Percentiles rank a stretch among this genome's conserved stretches.
Evolutionary conservation across 2,113 vertebrate genomes (phyloP).

Genomic region (Paratilapia polleni): DNA sequence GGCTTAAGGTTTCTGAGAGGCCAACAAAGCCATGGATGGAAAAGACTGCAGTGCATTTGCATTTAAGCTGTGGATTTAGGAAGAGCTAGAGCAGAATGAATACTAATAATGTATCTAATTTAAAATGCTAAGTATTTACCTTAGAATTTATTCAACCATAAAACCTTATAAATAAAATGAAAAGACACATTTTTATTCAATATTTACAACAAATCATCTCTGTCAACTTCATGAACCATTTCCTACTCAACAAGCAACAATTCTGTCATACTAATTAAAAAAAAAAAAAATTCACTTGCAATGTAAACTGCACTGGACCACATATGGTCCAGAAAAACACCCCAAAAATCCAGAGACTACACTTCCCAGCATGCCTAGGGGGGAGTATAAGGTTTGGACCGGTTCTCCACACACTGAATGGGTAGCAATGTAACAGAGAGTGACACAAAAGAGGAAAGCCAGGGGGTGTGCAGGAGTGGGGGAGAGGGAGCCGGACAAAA

Average conservation of each 20-base stretch:
- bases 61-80: slow-evolving; percentile 75
- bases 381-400: slow-evolving; percentile 75
- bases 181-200: slow-evolving; percentile 43
- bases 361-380: slow-evolving; percentile 80
- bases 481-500: slow-evolving; percentile 81
- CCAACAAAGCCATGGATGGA: slow-evolving; percentile 76
- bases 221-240: slow-evolving; percentile 6
- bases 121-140: slow-evolving; percentile 81
- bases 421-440: slow-evolving; percentile 78
- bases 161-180: slow-evolving; percentile 58
- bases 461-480: slow-evolving; percentile 76
- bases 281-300: no score
- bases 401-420: slow-evolving; percentile 77
- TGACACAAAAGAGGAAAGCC: slow-evolving; percentile 81
- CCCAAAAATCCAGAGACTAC: slow-evolving; percentile 73
- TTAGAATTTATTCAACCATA: slow-evolving; percentile 57
- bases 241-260: background rate
- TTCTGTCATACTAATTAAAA: no score
- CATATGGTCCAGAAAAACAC: slow-evolving; percentile 13
- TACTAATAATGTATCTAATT: slow-evolving; percentile 78
- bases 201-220: slow-evolving; percentile 3
- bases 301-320: background rate
- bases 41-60: slow-evolving; percentile 74
- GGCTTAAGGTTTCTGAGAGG: slow-evolving; percentile 79
- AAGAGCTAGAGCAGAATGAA: slow-evolving; percentile 68